Evolutionary conservation across 2,888 invertebrate species (phyloP), one percentile per base, ranked within the genome.

Genomic region (Spialia ferax): DNA sequence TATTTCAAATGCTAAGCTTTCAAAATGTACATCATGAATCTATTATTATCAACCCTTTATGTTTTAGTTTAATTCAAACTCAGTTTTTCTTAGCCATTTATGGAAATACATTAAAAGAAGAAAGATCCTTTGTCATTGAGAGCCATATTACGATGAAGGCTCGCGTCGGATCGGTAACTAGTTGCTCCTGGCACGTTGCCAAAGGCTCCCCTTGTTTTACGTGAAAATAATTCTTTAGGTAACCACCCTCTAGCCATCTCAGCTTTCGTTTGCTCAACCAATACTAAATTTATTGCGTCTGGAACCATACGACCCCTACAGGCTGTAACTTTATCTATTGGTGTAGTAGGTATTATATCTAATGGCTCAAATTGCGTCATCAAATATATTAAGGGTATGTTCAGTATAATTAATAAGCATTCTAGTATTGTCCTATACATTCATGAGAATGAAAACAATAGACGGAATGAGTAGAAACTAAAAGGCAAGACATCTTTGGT

Each of bases 151-250:
- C 42, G 10, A 29, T 60, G 29, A 38, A 38, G 38, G 38, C 35
- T 18, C 20, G 38, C 50, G 15, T 52, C 76, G 77, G 15, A 18
- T 13, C 29, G 52, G 61, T 50, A 57, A 69, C 65, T 57, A 68
- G 65, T 68, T 65, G 70, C 66, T 64, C 15, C 64, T 67, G 66
- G 71, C 64, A 32, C 15, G 57, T 61, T 42, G 42, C 70, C 70
- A 67, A 57, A 62, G 61, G 52, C 50, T 64, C 64, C 64, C 64
- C 56, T 57, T 64, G 50, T 64, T 48, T 57, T 50, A 64, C 35
- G 56, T 29, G 55, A 63, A 63, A 63, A 63, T 63, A 63, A 63
- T 63, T 48, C 23, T 48, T 45, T 35, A 32, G 64, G 56, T 64
- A 63, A 63, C 42, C 55, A 45, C 63, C 64, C 32, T 48, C 56